Evolutionary conservation across 2,797 vertebrate species (phyloP).

Genomic region (Fringilla coelebs): DNA sequence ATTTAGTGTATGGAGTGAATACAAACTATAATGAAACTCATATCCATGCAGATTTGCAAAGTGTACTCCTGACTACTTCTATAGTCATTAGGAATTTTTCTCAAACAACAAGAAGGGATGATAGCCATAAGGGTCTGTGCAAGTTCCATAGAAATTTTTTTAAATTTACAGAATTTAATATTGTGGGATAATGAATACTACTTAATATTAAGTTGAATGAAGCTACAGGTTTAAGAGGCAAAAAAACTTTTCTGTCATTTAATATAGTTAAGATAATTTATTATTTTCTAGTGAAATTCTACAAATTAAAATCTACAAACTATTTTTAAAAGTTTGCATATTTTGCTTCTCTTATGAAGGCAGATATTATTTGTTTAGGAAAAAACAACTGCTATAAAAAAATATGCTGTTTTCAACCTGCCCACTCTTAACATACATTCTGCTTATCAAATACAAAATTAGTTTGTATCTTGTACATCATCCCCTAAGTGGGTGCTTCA

Average conservation of each 20-base stretch:
- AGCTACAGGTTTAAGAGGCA: neutral
- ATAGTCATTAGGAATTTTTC: neutral
- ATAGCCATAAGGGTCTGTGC: neutral
- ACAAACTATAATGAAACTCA: neutral
- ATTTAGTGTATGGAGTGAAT: neutral
- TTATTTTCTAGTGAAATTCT: neutral
- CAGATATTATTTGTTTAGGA: neutral
- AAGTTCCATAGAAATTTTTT: neutral
- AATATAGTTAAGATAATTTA: neutral
- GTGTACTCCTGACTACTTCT: neutral
- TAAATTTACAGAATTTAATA: neutral
- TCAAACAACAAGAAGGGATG: neutral
- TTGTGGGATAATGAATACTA: neutral
- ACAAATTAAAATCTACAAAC: neutral
- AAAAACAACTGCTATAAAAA: neutral
- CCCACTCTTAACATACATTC: conserved; percentile 20
- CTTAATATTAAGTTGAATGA: neutral
- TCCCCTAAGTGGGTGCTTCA: conserved; percentile 1
- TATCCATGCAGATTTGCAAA: neutral
- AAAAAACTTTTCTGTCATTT: neutral
- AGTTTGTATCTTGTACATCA: neutral
- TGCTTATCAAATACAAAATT: conserved; percentile 37
- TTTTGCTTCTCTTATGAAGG: neutral
- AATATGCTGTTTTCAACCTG: neutral
- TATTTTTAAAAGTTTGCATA: neutral